Percentiles rank a stretch among this genome's conserved stretches.
These are phyloP conservation scores for Torymus aiolomorphi DNA, from an alignment of 2,888 invertebrate genomes.

Conservation along the genomic window DNA sequence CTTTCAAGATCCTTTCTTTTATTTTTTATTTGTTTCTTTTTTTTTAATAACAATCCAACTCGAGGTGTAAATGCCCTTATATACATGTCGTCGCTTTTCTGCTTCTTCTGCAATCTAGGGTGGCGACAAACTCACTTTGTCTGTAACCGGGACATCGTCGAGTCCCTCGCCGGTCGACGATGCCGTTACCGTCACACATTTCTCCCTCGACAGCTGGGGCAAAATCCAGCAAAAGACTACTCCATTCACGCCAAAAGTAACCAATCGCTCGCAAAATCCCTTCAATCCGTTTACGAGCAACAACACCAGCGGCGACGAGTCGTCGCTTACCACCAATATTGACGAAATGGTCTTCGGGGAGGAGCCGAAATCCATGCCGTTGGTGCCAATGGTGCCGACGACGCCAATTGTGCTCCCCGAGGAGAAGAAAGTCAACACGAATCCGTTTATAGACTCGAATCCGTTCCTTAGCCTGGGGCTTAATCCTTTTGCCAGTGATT, in stretches of 20 bases:
- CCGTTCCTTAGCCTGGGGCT: conserved; percentile 74
- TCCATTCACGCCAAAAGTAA: conserved; percentile 68
- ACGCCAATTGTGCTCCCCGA: conserved; percentile 59
- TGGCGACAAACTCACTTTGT: conserved; percentile 83
- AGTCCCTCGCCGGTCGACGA: conserved; percentile 68
- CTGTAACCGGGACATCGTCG: conserved; percentile 78
- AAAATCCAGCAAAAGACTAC: conserved; percentile 76
- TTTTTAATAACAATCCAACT: conserved; percentile 27
- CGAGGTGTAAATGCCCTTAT: conserved; percentile 54
- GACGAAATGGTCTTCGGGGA: conserved; percentile 56
- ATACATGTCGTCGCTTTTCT: conserved; percentile 65
- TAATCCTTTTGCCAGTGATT: conserved; percentile 68
- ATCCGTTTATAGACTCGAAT: conserved; percentile 77
- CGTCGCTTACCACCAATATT: background rate
- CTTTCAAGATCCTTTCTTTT: too few relatives aligned
- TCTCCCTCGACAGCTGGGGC: conserved; percentile 77
- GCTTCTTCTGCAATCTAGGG: conserved; percentile 76
- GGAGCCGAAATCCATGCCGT: conserved; percentile 48
- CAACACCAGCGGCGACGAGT: conserved; percentile 58
- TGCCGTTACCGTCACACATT: conserved; percentile 81
- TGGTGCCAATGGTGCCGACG: conserved; percentile 20
- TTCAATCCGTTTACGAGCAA: conserved; percentile 73
- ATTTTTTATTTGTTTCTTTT: background rate
- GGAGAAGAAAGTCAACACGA: conserved; percentile 72
- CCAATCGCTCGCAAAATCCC: conserved; percentile 73